Evolutionary conservation across 2,113 vertebrate genomes (phyloP).

Genomic region (Actenoides hombroni): DNA sequence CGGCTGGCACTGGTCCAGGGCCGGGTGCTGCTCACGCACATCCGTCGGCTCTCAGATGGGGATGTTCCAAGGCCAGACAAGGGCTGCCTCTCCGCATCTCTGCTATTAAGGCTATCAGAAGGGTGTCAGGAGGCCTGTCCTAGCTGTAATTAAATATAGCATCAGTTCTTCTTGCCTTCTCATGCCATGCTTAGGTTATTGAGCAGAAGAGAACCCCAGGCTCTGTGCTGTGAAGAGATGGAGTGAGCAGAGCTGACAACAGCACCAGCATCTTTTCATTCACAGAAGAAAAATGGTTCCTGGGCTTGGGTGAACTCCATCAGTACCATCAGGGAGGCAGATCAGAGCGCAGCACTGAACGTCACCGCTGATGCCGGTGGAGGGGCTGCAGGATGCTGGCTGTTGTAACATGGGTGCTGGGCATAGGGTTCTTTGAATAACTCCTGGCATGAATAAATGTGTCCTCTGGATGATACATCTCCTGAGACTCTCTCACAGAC

Average conservation of each 20-base stretch:
- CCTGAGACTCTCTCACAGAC: not conserved
- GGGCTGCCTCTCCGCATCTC: not conserved
- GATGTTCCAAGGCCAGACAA: conserved; percentile 2
- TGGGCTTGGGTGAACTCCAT: not conserved
- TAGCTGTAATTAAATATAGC: not conserved
- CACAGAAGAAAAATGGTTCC: not conserved
- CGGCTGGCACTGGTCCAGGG: not conserved
- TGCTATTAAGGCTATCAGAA: not conserved
- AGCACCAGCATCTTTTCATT: not conserved
- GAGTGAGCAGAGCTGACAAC: not conserved
- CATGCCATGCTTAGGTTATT: not conserved
- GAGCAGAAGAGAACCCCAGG: not conserved
- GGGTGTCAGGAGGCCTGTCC: not conserved
- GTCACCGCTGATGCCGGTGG: not conserved
- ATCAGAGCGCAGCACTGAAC: not conserved
- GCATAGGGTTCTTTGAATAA: not conserved
- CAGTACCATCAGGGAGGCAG: not conserved
- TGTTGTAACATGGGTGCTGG: not conserved
- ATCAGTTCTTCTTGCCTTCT: not conserved
- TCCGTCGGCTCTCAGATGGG: not conserved
- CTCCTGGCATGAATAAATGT: not conserved
- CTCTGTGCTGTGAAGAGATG: not conserved
- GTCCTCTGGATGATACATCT: not conserved
- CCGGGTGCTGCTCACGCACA: conserved; percentile 7
- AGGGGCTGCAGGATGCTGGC: not conserved